These are phyloP conservation scores for Agrochola macilenta DNA, from an alignment of 2,888 invertebrate genomes.

Conservation along the genomic window DNA sequence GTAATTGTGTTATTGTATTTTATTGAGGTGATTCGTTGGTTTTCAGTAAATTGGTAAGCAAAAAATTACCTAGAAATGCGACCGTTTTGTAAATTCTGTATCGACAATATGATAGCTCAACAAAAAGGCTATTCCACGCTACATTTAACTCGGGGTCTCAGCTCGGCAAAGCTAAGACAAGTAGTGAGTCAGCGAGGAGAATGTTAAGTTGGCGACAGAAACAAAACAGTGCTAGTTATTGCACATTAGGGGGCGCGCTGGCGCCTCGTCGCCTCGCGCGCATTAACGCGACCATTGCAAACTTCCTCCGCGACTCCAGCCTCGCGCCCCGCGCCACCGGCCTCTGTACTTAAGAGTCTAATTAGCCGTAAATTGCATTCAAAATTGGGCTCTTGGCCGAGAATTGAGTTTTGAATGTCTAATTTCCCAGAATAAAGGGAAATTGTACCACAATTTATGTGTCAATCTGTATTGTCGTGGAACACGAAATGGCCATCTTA, in stretches of 20 bases:
- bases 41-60: neutral
- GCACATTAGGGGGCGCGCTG: conserved; percentile 73
- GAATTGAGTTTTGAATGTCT: conserved; percentile 88
- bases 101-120: conserved; percentile 40
- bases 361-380: conserved; percentile 88
- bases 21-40: conserved; percentile 9
- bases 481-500: conserved; percentile 65
- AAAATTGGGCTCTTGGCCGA: conserved; percentile 85
- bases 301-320: conserved; percentile 74
- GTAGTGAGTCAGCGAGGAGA: conserved; percentile 52
- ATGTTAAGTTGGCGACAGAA: conserved; percentile 70
- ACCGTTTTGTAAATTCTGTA: conserved; percentile 17
- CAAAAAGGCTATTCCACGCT: conserved; percentile 39
- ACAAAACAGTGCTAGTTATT: conserved; percentile 76
- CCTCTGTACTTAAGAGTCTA: conserved; percentile 87
- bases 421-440: conserved; percentile 85
- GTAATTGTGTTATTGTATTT: conserved; percentile 44
- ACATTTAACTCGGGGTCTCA: conserved; percentile 38
- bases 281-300: conserved; percentile 81
- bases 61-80: conserved; percentile 13
- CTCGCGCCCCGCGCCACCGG: conserved; percentile 70
- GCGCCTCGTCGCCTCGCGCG: conserved; percentile 64
- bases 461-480: conserved; percentile 80
- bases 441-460: conserved; percentile 82
- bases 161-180: conserved; percentile 50